Conservation (phyloP, 2,113 vertebrate species). For the Oreochromis tanganicae region DNA sequence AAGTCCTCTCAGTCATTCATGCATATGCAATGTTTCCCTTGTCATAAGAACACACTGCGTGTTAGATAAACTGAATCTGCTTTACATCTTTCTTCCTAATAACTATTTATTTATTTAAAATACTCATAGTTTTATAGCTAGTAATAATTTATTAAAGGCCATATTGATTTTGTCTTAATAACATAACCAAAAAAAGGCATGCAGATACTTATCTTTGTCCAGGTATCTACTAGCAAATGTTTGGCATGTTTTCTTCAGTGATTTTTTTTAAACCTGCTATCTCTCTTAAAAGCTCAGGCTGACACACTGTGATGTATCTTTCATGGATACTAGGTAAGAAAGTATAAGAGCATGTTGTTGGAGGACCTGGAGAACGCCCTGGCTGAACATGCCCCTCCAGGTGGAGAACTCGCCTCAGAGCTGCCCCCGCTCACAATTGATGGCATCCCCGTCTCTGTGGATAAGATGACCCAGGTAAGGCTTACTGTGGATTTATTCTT, state of each 20-base stretch:
- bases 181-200: neutral
- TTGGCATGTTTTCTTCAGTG: neutral
- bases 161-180: neutral
- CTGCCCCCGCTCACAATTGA: conserved; percentile 95
- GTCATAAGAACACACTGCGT: neutral
- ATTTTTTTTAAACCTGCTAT: neutral
- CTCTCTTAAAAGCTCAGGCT: neutral
- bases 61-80: neutral
- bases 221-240: neutral
- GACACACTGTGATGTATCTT: neutral
- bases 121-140: neutral
- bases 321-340: conserved; percentile 83
- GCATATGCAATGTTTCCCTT: neutral
- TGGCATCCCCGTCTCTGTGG: conserved; percentile 96
- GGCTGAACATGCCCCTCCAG: conserved; percentile 90
- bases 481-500: neutral
- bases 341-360: conserved; percentile 96
- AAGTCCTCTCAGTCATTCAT: neutral
- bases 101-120: neutral
- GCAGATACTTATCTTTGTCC: neutral
- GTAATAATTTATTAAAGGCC: neutral
- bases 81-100: neutral
- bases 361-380: conserved; percentile 95
- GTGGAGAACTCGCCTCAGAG: conserved; percentile 90
- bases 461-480: conserved; percentile 98